Conservation (phyloP, 1,140 invertebrate genomes). For the Latrodectus geometricus region DNA sequence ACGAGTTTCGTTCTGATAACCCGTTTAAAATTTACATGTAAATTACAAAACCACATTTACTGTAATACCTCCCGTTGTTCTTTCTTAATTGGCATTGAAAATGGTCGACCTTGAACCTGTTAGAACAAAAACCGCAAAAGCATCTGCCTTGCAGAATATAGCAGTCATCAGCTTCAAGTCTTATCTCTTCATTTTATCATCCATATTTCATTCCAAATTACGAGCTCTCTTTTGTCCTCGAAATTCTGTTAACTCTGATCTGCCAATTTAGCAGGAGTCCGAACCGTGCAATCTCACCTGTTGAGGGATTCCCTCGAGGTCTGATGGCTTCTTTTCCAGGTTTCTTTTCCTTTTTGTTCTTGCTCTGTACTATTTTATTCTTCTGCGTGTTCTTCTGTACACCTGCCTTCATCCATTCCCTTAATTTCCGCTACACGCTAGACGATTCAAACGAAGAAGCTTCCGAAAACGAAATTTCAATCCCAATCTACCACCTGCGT, state of each 20-base stretch:
- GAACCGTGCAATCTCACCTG: slow-evolving; percentile 45
- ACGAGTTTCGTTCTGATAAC: too few species aligned
- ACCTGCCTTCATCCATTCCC: slow-evolving; percentile 23
- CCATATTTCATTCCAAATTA: background rate
- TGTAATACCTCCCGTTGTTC: too few species aligned
- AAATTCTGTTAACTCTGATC: background rate
- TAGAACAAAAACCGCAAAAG: background rate
- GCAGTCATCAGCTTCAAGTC: background rate
- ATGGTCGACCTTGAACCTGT: background rate
- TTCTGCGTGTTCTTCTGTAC: slow-evolving; percentile 11
- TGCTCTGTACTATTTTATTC: background rate
- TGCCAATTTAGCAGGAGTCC: background rate
- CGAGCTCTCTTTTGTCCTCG: background rate
- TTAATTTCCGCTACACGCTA: slow-evolving; percentile 58
- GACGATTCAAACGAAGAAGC: background rate
- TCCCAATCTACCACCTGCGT: slow-evolving; percentile 26
- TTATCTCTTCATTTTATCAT: background rate
- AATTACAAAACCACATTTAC: too few species aligned
- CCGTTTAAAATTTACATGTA: too few species aligned
- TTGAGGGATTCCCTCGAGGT: slow-evolving; percentile 18
- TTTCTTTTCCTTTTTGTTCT: background rate
- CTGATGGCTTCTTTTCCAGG: slow-evolving; percentile 5
- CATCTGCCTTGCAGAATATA: background rate
- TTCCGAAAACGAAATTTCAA: background rate
- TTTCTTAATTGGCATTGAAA: background rate